A percentile compares a stretch with the other conserved stretches of the same genome.
Conservation (phyloP, 2,888 invertebrate species). For the Oligia fasciuncula region DNA sequence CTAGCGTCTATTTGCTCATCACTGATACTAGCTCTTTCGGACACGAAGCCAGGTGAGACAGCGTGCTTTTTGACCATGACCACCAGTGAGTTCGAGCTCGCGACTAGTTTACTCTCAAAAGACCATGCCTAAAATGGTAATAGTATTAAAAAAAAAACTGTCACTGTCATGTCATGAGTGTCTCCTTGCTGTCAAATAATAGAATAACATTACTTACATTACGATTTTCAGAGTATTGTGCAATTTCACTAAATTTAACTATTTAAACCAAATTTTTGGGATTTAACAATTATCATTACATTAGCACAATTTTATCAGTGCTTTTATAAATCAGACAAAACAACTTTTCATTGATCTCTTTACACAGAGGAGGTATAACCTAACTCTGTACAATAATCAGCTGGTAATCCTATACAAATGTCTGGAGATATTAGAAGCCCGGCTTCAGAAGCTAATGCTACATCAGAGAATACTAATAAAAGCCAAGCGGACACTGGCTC, state of each 20-base stretch:
- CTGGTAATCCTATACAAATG: slow-evolving; percentile 63
- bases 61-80: too few relatives aligned
- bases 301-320: neutral
- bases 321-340: neutral
- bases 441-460: slow-evolving; percentile 44
- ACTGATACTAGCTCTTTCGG: too few relatives aligned
- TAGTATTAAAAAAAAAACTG: too few relatives aligned
- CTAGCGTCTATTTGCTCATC: too few relatives aligned
- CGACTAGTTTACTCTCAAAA: too few relatives aligned
- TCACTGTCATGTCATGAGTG: too few relatives aligned
- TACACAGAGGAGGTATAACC: slow-evolving; percentile 47
- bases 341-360: slow-evolving; percentile 42
- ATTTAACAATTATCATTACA: neutral
- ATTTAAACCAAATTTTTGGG: neutral
- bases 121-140: too few relatives aligned
- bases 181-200: neutral
- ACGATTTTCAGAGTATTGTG: slow-evolving; percentile 32
- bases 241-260: slow-evolving; percentile 16
- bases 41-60: too few relatives aligned
- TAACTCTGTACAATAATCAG: slow-evolving; percentile 18
- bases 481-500: slow-evolving; percentile 46
- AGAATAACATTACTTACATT: slow-evolving; percentile 39
- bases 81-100: too few relatives aligned
- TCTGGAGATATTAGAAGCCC: slow-evolving; percentile 64
- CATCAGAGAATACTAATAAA: slow-evolving; percentile 52